Conservation (phyloP, 1,140 invertebrate species). For the Cotesia typhae region DNA sequence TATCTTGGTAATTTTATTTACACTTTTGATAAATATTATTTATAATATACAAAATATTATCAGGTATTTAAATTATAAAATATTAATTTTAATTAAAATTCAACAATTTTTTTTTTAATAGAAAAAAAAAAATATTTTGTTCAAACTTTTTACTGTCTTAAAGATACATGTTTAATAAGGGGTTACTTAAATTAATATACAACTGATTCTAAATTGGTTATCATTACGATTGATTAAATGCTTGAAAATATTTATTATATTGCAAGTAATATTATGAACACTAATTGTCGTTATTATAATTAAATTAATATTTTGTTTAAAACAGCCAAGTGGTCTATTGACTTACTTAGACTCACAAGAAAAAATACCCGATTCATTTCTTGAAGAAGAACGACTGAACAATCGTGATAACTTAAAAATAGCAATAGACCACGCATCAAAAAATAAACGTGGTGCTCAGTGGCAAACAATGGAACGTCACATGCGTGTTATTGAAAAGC, state of each 20-base stretch:
- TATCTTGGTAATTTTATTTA: conserved; percentile 77
- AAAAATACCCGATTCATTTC: conserved; percentile 77
- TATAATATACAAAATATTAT: too few relatives aligned
- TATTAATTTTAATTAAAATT: too few relatives aligned
- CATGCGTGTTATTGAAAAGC: conserved; percentile 81
- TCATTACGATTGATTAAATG: too few relatives aligned
- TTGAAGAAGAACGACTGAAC: conserved; percentile 80
- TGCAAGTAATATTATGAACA: too few relatives aligned
- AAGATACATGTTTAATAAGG: too few relatives aligned
- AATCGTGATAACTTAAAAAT: conserved; percentile 95
- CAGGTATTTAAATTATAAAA: too few relatives aligned
- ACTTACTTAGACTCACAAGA: conserved; percentile 89
- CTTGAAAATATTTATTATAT: too few relatives aligned
- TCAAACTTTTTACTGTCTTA: too few relatives aligned
- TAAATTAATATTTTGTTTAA: conserved; percentile 39
- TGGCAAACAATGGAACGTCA: conserved; percentile 77
- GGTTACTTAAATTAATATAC: too few relatives aligned
- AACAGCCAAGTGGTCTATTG: conserved; percentile 86
- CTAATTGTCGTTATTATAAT: not conserved
- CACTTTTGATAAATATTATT: not conserved
- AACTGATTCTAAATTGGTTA: too few relatives aligned
- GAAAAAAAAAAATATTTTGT: too few relatives aligned
- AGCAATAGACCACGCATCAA: conserved; percentile 83
- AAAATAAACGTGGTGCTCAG: conserved; percentile 72
- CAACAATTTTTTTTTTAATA: too few relatives aligned